Conservation (phyloP, 2,888 invertebrate species). For the Xestobium rufovillosum region DNA sequence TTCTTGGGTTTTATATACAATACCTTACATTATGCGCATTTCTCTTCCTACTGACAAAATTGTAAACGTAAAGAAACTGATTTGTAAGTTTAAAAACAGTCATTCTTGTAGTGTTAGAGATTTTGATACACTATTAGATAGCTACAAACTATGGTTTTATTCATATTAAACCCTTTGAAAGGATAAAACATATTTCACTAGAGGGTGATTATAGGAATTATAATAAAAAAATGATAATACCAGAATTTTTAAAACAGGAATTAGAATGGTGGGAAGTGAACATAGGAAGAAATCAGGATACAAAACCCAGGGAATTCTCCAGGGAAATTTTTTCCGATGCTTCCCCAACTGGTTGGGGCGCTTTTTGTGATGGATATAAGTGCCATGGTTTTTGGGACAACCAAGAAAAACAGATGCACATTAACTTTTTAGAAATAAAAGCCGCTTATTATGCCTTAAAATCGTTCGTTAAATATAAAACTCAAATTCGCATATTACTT, state of each 20-base stretch:
- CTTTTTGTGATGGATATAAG: slow-evolving; percentile 13
- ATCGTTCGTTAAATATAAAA: slow-evolving; percentile 9
- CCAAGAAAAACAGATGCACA: slow-evolving; percentile 19
- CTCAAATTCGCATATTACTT: slow-evolving; percentile 18
- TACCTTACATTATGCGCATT: slow-evolving; percentile 13
- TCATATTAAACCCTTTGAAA: slow-evolving; percentile 19
- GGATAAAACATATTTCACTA: slow-evolving; percentile 19
- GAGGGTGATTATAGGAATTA: slow-evolving; percentile 12
- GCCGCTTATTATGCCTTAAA: slow-evolving; percentile 23
- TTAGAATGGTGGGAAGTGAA: slow-evolving; percentile 23
- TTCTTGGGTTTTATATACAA: slow-evolving; percentile 23
- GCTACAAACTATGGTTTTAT: slow-evolving; percentile 24
- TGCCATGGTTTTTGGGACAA: slow-evolving; percentile 20
- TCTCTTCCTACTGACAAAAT: slow-evolving; percentile 14
- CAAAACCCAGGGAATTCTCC: slow-evolving; percentile 10
- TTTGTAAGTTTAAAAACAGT: slow-evolving; percentile 3
- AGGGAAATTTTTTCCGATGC: slow-evolving; percentile 25
- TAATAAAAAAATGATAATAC: slow-evolving; percentile 15
- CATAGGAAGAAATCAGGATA: slow-evolving; percentile 10
- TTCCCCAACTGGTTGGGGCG: slow-evolving; percentile 23
- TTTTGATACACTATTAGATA: slow-evolving; percentile 23
- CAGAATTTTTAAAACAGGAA: slow-evolving; percentile 15
- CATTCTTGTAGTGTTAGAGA: slow-evolving; percentile 19
- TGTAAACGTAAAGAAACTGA: slow-evolving; percentile 2
- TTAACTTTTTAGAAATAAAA: slow-evolving; percentile 25